Evolutionary conservation across 2,797 vertebrate species (phyloP).

Genomic region (Sebastes nivosus): DNA sequence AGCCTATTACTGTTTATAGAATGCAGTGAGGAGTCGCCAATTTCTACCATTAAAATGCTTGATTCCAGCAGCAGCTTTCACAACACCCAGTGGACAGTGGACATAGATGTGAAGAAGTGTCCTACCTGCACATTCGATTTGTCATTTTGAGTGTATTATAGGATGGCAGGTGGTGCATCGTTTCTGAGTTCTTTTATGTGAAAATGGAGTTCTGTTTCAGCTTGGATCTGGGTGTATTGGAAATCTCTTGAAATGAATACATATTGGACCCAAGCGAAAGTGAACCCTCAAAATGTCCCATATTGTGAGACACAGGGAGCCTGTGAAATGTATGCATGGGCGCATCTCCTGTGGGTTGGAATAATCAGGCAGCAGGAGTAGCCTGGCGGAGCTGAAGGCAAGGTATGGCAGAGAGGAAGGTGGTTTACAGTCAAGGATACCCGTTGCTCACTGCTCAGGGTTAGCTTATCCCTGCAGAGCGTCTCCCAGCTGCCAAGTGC

Average conservation of each 20-base stretch:
- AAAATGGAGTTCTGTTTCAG: slow-evolving; percentile 42
- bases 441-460: slow-evolving; percentile 64
- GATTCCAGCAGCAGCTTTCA: slow-evolving; percentile 26
- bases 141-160: slow-evolving; percentile 27
- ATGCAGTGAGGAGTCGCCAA: slow-evolving; percentile 9
- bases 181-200: slow-evolving; percentile 14
- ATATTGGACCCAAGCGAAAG: slow-evolving; percentile 61
- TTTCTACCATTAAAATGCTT: slow-evolving; percentile 18
- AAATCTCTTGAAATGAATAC: slow-evolving; percentile 56
- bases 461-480: slow-evolving; percentile 78
- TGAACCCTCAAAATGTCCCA: slow-evolving; percentile 64
- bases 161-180: background rate
- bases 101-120: slow-evolving; percentile 30
- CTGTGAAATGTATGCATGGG: slow-evolving; percentile 64
- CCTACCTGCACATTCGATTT: slow-evolving; percentile 27
- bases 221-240: slow-evolving; percentile 23
- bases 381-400: slow-evolving; percentile 61
- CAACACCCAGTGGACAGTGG: background rate
- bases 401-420: slow-evolving; percentile 66
- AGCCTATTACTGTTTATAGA: background rate
- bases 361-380: slow-evolving; percentile 70
- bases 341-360: slow-evolving; percentile 69
- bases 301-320: slow-evolving; percentile 46
- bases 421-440: slow-evolving; percentile 74
- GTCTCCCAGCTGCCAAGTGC: slow-evolving; percentile 75